Evolutionary conservation across 2,113 vertebrate species (phyloP).

Genomic region (Menura novaehollandiae): DNA sequence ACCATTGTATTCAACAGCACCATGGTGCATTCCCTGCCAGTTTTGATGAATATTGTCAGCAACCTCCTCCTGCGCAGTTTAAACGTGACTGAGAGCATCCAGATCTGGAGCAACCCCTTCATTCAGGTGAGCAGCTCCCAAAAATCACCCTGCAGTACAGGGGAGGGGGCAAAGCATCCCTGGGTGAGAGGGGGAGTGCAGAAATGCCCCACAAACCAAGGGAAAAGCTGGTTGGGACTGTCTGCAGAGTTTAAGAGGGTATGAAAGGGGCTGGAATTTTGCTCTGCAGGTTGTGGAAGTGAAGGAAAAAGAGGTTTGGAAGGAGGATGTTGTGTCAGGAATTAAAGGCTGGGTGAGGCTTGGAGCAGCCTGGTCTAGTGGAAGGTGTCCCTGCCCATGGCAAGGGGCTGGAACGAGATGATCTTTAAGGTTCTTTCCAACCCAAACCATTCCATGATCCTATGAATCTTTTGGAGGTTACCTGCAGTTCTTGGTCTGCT

Average conservation of each 20-base stretch:
- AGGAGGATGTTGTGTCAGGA: not conserved
- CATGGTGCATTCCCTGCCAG: constrained; percentile 90
- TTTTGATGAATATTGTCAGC: constrained; percentile 89
- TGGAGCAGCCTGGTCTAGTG: not conserved
- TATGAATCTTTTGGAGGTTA: not conserved
- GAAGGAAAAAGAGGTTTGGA: not conserved
- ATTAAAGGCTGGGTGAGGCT: not conserved
- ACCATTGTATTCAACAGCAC: constrained; percentile 86
- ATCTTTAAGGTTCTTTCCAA: rapidly evolving
- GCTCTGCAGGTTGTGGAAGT: not conserved
- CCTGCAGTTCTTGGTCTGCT: not conserved
- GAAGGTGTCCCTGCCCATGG: not conserved
- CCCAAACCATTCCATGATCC: not conserved
- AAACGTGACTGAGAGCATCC: constrained; percentile 83
- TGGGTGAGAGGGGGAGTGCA: not conserved
- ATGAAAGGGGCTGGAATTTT: not conserved
- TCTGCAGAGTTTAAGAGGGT: not conserved
- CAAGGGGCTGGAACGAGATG: not conserved
- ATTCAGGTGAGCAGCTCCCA: constrained; percentile 67
- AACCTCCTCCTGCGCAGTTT: constrained; percentile 83
- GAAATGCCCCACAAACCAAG: rapidly evolving
- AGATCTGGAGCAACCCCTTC: constrained; percentile 91
- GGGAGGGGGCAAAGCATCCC: not conserved
- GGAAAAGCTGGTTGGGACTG: not conserved
- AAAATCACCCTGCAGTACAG: not conserved